A percentile compares a stretch with the other conserved stretches of the same genome.
These are phyloP conservation scores for Nothobranchius kuhntae DNA, from an alignment of 2,113 vertebrate genomes.

Conservation along the genomic window DNA sequence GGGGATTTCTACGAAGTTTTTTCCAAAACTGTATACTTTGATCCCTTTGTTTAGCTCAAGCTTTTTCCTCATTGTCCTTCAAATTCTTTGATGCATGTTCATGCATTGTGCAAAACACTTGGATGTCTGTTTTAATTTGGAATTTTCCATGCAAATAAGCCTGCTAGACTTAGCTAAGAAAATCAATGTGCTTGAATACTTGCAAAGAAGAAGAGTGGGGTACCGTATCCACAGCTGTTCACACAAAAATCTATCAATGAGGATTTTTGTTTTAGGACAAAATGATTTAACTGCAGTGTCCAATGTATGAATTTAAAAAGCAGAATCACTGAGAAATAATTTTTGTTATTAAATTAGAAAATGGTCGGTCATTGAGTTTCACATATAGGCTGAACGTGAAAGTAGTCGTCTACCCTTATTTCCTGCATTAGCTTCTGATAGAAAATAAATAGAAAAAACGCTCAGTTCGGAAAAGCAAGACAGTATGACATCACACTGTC, in stretches of 20 bases:
- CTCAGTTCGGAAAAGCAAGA: too few relatives aligned
- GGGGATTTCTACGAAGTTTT: background rate
- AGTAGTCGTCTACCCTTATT: too few relatives aligned
- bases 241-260: too few relatives aligned
- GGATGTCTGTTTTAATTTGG: conserved; percentile 21
- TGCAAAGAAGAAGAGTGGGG: too few relatives aligned
- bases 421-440: too few relatives aligned
- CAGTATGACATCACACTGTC: too few relatives aligned
- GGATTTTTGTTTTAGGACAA: too few relatives aligned
- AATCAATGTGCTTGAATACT: conserved; percentile 12
- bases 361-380: conserved; percentile 49
- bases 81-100: conserved; percentile 6
- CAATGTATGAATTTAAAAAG: too few relatives aligned
- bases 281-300: background rate
- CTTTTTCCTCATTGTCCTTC: conserved; percentile 3
- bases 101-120: conserved; percentile 24
- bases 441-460: too few relatives aligned
- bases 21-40: background rate
- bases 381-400: background rate
- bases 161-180: conserved; percentile 12
- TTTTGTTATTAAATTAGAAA: conserved; percentile 23
- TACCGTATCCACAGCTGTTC: too few relatives aligned
- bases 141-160: conserved; percentile 28
- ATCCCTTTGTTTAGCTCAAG: background rate
- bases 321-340: too few relatives aligned